phyloP scores from a whole-genome alignment of 1,140 invertebrate genomes.

The Ceratitis capitata region DNA sequence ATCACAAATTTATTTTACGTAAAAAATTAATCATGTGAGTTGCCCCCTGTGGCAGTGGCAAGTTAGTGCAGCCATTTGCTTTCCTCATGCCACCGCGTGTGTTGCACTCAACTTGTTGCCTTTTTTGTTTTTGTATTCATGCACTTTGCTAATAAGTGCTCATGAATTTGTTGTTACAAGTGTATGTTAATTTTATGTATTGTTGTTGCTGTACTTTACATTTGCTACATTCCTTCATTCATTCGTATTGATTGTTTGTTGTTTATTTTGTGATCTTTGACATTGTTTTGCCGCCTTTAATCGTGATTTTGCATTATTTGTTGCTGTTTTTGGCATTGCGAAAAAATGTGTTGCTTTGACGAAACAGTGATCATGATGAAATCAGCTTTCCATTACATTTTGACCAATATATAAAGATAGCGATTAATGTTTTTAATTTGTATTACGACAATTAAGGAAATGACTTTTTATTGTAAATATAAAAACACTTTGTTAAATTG shows the following conservation, averaged over 20 bases:
- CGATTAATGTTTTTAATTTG: too few species aligned
- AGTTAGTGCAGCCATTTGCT: too few species aligned
- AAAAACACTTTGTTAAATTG: too few species aligned
- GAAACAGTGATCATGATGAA: neutral
- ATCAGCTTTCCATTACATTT: too few species aligned
- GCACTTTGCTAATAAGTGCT: too few species aligned
- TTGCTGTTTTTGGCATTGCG: neutral
- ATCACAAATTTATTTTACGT: neutral
- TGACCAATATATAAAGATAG: too few species aligned
- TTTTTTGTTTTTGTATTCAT: neutral
- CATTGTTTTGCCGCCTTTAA: neutral
- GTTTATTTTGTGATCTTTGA: neutral
- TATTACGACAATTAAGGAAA: too few species aligned
- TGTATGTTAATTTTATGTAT: neutral
- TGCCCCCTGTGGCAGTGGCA: neutral
- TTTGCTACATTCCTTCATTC: neutral
- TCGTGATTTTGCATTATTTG: neutral
- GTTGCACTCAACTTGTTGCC: neutral
- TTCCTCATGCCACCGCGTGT: neutral
- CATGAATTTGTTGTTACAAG: too few species aligned
- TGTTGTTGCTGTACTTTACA: too few species aligned
- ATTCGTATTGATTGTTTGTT: neutral
- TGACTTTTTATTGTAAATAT: too few species aligned
- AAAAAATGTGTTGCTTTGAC: too few species aligned
- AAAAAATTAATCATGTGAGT: conserved; percentile 7